phyloP scores from a whole-genome alignment of 2,888 invertebrate genomes.

The Sarcophaga subvicina region DNA sequence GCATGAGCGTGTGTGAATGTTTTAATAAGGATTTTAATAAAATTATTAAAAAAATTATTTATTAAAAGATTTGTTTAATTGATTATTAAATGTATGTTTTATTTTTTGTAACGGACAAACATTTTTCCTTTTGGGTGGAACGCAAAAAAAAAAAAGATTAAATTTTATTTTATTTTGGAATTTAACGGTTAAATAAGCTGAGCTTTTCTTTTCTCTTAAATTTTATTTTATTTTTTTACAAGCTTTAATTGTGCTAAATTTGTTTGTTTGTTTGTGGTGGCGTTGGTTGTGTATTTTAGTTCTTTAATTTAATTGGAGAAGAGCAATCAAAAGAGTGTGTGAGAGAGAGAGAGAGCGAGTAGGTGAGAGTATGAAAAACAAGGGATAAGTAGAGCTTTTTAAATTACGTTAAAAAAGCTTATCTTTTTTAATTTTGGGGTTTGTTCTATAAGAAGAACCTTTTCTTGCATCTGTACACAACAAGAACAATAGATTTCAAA shows the following conservation, averaged over 20 bases:
- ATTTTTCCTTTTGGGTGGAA: conserved; percentile 46
- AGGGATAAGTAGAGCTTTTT: conserved; percentile 49
- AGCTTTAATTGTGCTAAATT: conserved; percentile 43
- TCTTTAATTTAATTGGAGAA: conserved; percentile 40
- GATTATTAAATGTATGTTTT: conserved; percentile 55
- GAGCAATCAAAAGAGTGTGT: background rate
- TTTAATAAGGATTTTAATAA: conserved; percentile 70
- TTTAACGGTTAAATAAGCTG: conserved; percentile 56
- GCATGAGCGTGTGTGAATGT: conserved; percentile 83
- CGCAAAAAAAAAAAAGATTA: background rate
- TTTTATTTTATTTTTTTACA: conserved; percentile 2
- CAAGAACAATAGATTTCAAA: conserved; percentile 59
- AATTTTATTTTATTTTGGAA: background rate
- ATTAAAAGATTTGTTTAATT: conserved; percentile 66
- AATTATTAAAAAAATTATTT: conserved; percentile 70
- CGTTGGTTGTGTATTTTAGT: conserved; percentile 29
- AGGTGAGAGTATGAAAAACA: conserved; percentile 71
- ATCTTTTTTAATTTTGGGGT: conserved; percentile 2
- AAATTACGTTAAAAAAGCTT: conserved; percentile 30
- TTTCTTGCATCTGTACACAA: conserved; percentile 66
- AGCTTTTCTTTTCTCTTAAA: conserved; percentile 3
- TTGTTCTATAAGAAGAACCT: conserved; percentile 27
- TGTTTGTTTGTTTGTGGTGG: conserved; percentile 36
- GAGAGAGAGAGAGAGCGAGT: conserved; percentile 54
- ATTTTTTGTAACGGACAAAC: conserved; percentile 33